These are phyloP conservation scores for Chymomyza amoena DNA, from an alignment of 2,888 invertebrate genomes.

Conservation along the genomic window DNA sequence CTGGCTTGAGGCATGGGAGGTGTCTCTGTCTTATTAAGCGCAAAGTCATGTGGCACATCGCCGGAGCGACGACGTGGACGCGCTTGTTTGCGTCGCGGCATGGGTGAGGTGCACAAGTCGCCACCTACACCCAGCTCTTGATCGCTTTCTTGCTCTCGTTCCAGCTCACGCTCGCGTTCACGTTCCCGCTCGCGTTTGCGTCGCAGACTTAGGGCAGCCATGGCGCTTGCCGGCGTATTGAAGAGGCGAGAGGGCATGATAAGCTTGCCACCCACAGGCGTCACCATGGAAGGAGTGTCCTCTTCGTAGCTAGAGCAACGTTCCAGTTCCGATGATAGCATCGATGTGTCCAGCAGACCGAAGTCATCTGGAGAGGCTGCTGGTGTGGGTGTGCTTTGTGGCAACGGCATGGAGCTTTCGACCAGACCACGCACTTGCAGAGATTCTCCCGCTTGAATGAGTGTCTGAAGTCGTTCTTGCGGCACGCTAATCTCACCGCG, in stretches of 20 bases:
- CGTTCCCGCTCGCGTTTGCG: constrained; percentile 70
- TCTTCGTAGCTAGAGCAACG: constrained; percentile 78
- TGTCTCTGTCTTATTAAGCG: constrained; percentile 78
- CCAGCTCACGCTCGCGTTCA: constrained; percentile 56
- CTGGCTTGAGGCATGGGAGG: constrained; percentile 41
- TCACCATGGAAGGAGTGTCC: constrained; percentile 79
- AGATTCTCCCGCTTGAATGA: constrained; percentile 93
- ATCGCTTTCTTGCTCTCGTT: constrained; percentile 76
- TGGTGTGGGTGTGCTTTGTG: constrained; percentile 78
- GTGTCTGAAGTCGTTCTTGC: constrained; percentile 89
- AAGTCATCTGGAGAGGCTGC: constrained; percentile 78
- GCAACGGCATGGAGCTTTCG: constrained; percentile 81
- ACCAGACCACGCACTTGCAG: constrained; percentile 90
- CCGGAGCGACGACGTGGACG: constrained; percentile 91
- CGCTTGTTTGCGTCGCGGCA: constrained; percentile 91
- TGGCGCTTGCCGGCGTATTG: constrained; percentile 62
- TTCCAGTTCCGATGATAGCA: constrained; percentile 74
- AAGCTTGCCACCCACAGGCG: constrained; percentile 67
- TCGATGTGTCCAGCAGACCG: constrained; percentile 71
- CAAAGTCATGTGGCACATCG: constrained; percentile 80
- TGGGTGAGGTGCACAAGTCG: constrained; percentile 86
- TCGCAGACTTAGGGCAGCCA: constrained; percentile 58
- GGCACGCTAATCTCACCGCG: constrained; percentile 94
- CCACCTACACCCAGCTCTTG: constrained; percentile 69
- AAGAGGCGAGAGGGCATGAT: constrained; percentile 77